phyloP scores from a whole-genome alignment of 37 sponge, comb jelly and placozoan genomes.

The Oopsacas minuta region DNA sequence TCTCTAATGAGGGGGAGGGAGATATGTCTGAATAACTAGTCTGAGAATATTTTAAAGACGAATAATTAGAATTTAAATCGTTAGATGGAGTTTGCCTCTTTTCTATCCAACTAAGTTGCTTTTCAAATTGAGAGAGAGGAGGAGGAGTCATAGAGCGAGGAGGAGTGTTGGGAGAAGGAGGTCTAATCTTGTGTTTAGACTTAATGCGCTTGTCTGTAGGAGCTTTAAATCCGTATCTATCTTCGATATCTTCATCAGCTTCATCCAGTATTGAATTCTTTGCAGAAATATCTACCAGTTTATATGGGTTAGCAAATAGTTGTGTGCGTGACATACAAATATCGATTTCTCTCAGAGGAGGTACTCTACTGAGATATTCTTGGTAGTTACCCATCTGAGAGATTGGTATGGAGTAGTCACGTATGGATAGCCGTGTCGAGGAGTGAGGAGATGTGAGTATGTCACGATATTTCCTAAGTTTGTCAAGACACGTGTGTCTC shows the following conservation, averaged over 20 bases:
- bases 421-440: background rate
- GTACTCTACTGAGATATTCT: constrained; percentile 65
- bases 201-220: background rate
- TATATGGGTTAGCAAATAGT: constrained; percentile 87
- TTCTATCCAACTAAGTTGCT: background rate
- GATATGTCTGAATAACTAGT: background rate
- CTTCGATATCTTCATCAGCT: constrained; percentile 13
- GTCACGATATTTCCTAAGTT: background rate
- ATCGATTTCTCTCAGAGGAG: constrained; percentile 76
- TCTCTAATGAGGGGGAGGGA: too few relatives aligned
- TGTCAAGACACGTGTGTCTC: background rate
- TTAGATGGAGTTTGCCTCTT: background rate
- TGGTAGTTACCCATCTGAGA: constrained; percentile 94
- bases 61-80: background rate
- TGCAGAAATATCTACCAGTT: constrained; percentile 51
- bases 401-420: constrained; percentile 45
- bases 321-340: constrained; percentile 63
- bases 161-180: constrained; percentile 1
- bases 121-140: background rate
- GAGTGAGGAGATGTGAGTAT: background rate
- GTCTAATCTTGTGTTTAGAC: background rate
- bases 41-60: background rate
- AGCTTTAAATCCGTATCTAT: constrained; percentile 6
- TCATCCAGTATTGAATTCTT: constrained; percentile 51
- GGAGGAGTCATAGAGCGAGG: background rate